Evolutionary conservation across 1,140 invertebrate genomes (phyloP), one percentile per base, ranked within the genome.

Genomic region (Drosophila kanapiae): DNA sequence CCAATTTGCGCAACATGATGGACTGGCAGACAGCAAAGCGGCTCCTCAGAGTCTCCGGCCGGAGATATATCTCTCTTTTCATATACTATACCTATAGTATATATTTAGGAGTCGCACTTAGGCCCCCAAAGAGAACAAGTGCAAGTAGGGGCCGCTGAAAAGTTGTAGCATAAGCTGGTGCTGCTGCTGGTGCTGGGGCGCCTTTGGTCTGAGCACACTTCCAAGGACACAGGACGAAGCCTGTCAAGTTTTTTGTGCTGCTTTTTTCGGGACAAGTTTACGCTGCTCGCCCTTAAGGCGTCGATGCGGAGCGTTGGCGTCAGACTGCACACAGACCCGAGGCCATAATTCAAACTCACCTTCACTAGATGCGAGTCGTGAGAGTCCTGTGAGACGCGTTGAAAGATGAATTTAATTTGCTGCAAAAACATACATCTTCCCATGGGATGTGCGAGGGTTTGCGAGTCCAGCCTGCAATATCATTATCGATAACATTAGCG

Each of bases 1-100:
- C 67, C 78, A 88, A 85, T 88, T 88, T 88, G 63, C 59, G 48
- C 78, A 85, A 78, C 78, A 85, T 81, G 85, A 81, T 90, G 63
- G 67, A 78, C 68, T 54, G 69, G 54, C 63, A 68, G 49, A 65
- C 74, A 54, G 40, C 56, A 54, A 57, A 60, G 27, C 31, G 56
- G 63, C 61, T 40, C 67, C 75, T 6, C 48, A 60, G 29, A 69
- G 63, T 69, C 57, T 42, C 35, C 62, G 63, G 49, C 37, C 56
- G 27, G 47, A 51, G 54, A 54, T 53, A 64, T 63, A 57, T 57
- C 43, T 49, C 23, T 56, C 33, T 47, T n/a, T 29, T 16, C 27
- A 13, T 60, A 42, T 47, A 54, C 14, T 49, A 42, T 35, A 14
- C 23, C 23, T 48, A 23, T 29, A 18, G 18, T 68, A 14, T 70